A percentile compares a stretch with the other conserved stretches of the same genome.
Conservation (phyloP, 2,113 vertebrate genomes). For the Synchiropus splendidus region DNA sequence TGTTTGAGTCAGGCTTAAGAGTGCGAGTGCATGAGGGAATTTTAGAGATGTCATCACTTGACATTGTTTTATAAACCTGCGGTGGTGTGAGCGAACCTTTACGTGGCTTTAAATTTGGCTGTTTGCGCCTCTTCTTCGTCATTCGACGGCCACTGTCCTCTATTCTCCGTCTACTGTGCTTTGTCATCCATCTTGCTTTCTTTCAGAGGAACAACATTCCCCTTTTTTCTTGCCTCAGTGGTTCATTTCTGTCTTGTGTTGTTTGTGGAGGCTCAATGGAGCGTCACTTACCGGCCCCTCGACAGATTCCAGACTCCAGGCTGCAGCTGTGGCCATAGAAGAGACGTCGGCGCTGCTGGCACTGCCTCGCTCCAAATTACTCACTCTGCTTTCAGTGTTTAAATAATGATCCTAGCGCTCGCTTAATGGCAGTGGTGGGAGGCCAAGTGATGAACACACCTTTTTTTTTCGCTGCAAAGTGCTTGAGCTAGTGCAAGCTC, state of each 20-base stretch:
- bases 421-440: conserved; percentile 47
- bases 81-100: too few relatives aligned
- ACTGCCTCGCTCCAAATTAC: conserved; percentile 43
- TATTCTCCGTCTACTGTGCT: too few relatives aligned
- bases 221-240: conserved; percentile 40
- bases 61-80: too few relatives aligned
- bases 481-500: conserved; percentile 22
- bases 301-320: conserved; percentile 52
- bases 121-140: too few relatives aligned
- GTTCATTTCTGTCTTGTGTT: conserved; percentile 53
- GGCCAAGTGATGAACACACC: conserved; percentile 40
- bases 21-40: too few relatives aligned
- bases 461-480: conserved; percentile 28
- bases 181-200: not conserved
- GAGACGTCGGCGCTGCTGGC: conserved; percentile 34
- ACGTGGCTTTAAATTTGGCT: too few relatives aligned
- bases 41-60: too few relatives aligned
- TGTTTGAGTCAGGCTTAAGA: too few relatives aligned
- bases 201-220: conserved; percentile 33
- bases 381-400: conserved; percentile 49
- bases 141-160: too few relatives aligned
- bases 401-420: conserved; percentile 52
- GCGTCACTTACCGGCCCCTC: conserved; percentile 57
- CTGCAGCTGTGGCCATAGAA: conserved; percentile 51
- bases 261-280: conserved; percentile 59